These are phyloP conservation scores for Nomada hirtipes DNA, from an alignment of 2,888 invertebrate species.

Conservation along the genomic window DNA sequence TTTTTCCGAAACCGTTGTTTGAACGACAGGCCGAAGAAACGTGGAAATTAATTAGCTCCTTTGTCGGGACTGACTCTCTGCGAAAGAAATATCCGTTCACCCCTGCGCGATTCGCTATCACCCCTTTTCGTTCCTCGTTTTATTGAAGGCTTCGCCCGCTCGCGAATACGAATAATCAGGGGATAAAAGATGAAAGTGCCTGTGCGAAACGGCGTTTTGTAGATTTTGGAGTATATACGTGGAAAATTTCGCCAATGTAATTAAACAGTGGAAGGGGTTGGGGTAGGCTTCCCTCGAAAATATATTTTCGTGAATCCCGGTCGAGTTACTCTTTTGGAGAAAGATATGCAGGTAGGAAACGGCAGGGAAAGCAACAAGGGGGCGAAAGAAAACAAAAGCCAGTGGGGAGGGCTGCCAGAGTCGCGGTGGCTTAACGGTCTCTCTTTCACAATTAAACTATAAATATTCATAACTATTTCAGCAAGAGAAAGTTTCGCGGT, in stretches of 20 bases:
- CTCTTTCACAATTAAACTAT: constrained; percentile 55
- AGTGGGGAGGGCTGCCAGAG: neutral
- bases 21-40: constrained; percentile 24
- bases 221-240: neutral
- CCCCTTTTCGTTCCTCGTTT: neutral
- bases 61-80: neutral
- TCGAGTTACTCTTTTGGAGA: neutral
- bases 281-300: constrained; percentile 16
- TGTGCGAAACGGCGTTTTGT: constrained; percentile 15
- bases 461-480: constrained; percentile 64
- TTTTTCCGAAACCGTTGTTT: constrained; percentile 28
- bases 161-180: constrained; percentile 25
- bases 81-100: constrained; percentile 16
- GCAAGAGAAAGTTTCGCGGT: constrained; percentile 41
- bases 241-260: constrained; percentile 6
- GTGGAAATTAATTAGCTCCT: constrained; percentile 50
- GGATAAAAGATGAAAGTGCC: constrained; percentile 23
- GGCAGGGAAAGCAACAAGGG: neutral
- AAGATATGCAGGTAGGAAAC: neutral
- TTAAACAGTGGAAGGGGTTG: constrained; percentile 4
- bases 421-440: constrained; percentile 10
- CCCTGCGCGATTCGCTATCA: constrained; percentile 14
- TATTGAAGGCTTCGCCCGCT: neutral
- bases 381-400: constrained; percentile 44
- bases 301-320: constrained; percentile 29